Conservation (phyloP, 2,888 invertebrate genomes). For the Listrodromus nycthemerus region DNA sequence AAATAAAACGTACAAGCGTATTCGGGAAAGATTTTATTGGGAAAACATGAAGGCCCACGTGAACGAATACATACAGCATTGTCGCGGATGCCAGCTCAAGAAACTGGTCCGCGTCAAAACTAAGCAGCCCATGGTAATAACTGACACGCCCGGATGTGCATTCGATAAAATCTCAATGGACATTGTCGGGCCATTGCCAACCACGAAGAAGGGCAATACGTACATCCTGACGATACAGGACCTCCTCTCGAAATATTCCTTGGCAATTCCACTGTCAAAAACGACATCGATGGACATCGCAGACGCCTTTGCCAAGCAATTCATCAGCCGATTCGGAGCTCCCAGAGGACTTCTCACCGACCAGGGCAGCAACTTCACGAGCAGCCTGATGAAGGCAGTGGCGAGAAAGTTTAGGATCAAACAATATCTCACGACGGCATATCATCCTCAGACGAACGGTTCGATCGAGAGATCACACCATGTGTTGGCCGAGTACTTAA, state of each 20-base stretch:
- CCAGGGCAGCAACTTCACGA: slow-evolving; percentile 56
- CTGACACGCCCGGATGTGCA: slow-evolving; percentile 44
- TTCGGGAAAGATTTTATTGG: slow-evolving; percentile 65
- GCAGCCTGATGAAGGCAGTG: slow-evolving; percentile 47
- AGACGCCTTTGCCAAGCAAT: slow-evolving; percentile 35
- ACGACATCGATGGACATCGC: slow-evolving; percentile 39
- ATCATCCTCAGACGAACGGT: slow-evolving; percentile 55
- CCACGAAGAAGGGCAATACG: slow-evolving; percentile 16
- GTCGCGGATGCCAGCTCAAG: slow-evolving; percentile 64
- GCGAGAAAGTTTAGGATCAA: slow-evolving; percentile 52
- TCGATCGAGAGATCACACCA: slow-evolving; percentile 63
- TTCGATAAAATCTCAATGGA: slow-evolving; percentile 60
- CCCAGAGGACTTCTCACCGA: slow-evolving; percentile 55
- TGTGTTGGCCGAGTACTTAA: slow-evolving; percentile 64
- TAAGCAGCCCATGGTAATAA: not conserved
- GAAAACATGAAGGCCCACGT: slow-evolving; percentile 59
- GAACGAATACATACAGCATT: slow-evolving; percentile 54
- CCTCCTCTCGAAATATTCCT: slow-evolving; percentile 40
- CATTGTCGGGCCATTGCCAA: slow-evolving; percentile 36
- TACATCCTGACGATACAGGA: slow-evolving; percentile 52
- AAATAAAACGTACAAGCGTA: slow-evolving; percentile 55
- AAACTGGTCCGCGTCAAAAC: slow-evolving; percentile 57
- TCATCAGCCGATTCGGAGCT: slow-evolving; percentile 51
- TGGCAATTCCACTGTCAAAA: slow-evolving; percentile 43
- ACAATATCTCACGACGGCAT: slow-evolving; percentile 43